phyloP scores from a whole-genome alignment of 1,140 invertebrate species.

The Gryon sp. region DNA sequence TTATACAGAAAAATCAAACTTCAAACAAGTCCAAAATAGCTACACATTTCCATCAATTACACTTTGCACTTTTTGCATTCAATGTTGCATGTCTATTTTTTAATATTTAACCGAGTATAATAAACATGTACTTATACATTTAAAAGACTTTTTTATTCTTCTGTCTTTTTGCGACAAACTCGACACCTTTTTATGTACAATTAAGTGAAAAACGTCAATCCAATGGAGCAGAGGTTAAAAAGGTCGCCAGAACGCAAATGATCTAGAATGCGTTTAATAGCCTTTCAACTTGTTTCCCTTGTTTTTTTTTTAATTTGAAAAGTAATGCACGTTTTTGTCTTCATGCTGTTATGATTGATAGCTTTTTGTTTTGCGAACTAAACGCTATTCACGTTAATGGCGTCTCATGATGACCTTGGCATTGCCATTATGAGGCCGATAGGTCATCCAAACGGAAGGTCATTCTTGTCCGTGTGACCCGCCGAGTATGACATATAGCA shows the following conservation, averaged over 20 bases:
- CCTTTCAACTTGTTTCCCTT: slow-evolving; percentile 43
- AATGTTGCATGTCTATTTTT: background rate
- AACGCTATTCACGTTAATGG: slow-evolving; percentile 40
- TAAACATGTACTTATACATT: slow-evolving; percentile 47
- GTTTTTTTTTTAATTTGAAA: too few species aligned
- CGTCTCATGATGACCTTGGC: slow-evolving; percentile 53
- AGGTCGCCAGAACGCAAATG: slow-evolving; percentile 19
- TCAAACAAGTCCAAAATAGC: too few species aligned
- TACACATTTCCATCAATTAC: too few species aligned
- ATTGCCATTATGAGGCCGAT: slow-evolving; percentile 48
- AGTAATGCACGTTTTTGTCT: slow-evolving; percentile 31
- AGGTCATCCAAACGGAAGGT: slow-evolving; percentile 46
- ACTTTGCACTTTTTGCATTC: too few species aligned
- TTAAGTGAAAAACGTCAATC: slow-evolving; percentile 23
- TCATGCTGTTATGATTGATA: slow-evolving; percentile 22
- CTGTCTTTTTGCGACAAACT: slow-evolving; percentile 13
- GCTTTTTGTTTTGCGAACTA: slow-evolving; percentile 26
- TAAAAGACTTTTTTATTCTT: slow-evolving; percentile 33
- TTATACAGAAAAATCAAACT: too few species aligned
- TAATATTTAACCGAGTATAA: slow-evolving; percentile 4
- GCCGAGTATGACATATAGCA: slow-evolving; percentile 50
- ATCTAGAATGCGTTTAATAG: slow-evolving; percentile 53
- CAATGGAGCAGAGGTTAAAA: slow-evolving; percentile 34
- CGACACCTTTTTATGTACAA: slow-evolving; percentile 36
- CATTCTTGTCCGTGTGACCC: slow-evolving; percentile 47